Conservation (phyloP, 2,888 invertebrate genomes). For the Drosophila mulleri region DNA sequence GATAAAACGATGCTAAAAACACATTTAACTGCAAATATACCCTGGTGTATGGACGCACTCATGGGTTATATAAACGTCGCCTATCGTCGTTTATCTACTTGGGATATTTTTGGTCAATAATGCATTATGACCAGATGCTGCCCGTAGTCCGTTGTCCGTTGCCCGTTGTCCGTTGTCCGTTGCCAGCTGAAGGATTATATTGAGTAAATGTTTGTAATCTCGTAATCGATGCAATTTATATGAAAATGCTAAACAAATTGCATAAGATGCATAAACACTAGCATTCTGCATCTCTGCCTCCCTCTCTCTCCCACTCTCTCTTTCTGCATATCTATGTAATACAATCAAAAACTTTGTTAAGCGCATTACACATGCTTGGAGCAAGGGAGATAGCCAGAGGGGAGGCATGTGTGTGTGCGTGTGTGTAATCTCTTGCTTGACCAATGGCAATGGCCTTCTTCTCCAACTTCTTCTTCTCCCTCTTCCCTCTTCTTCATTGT, state of each 20-base stretch:
- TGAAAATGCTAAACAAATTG: constrained; percentile 66
- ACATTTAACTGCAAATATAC: constrained; percentile 1
- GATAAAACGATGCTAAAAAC: constrained; percentile 17
- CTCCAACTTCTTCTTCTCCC: neutral
- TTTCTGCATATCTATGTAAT: constrained; percentile 62
- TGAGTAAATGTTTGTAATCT: constrained; percentile 55
- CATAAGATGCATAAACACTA: constrained; percentile 49
- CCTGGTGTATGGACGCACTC: neutral
- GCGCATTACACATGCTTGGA: constrained; percentile 60
- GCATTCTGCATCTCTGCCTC: neutral
- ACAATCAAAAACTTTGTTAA: constrained; percentile 73
- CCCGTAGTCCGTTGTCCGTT: neutral
- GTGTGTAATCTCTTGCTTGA: constrained; percentile 42
- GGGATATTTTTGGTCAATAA: constrained; percentile 37
- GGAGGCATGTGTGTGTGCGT: neutral
- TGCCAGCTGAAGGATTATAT: constrained; percentile 9
- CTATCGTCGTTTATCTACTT: constrained; percentile 20
- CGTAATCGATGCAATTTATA: constrained; percentile 75
- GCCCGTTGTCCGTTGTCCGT: neutral
- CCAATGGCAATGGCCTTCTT: constrained; percentile 68
- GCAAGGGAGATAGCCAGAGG: neutral
- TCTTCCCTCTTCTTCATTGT: neutral
- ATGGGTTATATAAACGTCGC: neutral
- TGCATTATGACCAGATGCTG: constrained; percentile 32
- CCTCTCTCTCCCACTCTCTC: neutral